Evolutionary conservation across 2,113 vertebrate species (phyloP).

Genomic region (Cheirogaleus medius): DNA sequence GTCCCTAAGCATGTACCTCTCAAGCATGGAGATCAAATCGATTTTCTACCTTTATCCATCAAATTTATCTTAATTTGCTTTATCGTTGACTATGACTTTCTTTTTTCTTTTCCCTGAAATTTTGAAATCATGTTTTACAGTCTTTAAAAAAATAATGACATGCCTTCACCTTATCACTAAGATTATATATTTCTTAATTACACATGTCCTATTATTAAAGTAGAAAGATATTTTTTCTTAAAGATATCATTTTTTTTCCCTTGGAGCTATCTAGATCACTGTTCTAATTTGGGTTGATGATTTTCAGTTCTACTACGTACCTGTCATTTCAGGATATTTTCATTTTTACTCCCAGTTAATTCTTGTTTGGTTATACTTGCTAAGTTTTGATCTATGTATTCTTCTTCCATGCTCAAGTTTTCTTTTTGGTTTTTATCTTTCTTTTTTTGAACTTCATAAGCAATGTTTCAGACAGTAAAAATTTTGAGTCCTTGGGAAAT

Average conservation of each 20-base stretch:
- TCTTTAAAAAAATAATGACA: neutral
- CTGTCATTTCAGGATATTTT: neutral
- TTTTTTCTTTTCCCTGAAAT: neutral
- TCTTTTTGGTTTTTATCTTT: neutral
- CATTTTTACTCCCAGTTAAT: rapidly evolving
- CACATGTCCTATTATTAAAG: neutral
- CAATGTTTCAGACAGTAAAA: neutral
- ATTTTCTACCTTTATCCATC: neutral
- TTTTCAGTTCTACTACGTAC: neutral
- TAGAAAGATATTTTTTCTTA: slow-evolving; percentile 13
- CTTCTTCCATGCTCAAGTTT: neutral
- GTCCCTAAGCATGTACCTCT: neutral
- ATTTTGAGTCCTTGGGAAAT: neutral
- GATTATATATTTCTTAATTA: neutral
- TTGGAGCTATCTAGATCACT: neutral
- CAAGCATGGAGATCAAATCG: neutral
- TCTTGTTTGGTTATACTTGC: neutral
- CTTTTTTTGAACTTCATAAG: neutral
- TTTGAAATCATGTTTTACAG: neutral
- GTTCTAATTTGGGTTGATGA: neutral
- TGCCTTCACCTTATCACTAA: neutral
- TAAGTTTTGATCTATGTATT: neutral
- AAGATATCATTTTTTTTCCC: neutral
- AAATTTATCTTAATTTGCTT: neutral
- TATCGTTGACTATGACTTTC: neutral